phyloP scores from a whole-genome alignment of 1,140 invertebrate genomes.

The Berghia stephanieae region DNA sequence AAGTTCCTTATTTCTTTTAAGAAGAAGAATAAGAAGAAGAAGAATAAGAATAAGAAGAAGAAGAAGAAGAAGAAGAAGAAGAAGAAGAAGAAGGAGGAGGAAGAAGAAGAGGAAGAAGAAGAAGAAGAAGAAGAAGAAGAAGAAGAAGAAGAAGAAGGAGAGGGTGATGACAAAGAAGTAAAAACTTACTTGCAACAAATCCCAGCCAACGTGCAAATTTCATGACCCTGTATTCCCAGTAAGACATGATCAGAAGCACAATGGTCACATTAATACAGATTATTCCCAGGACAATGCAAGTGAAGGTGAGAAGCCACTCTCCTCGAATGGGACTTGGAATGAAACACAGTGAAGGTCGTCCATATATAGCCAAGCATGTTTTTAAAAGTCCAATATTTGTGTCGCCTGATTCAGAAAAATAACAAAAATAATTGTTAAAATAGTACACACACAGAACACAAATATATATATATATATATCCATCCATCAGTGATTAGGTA shows the following conservation, averaged over 20 bases:
- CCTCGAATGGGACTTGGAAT: conserved; percentile 80
- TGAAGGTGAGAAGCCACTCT: conserved; percentile 89
- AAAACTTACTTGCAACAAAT: conserved; percentile 86
- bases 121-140: background rate
- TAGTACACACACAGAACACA: background rate
- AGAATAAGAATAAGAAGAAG: too few relatives aligned
- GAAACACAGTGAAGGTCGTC: conserved; percentile 86
- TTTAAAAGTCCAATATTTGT: conserved; percentile 90
- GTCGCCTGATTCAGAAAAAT: conserved; percentile 45
- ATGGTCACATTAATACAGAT: conserved; percentile 92
- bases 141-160: background rate
- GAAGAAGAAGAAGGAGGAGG: background rate
- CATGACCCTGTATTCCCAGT: conserved; percentile 90
- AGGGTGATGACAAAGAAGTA: background rate
- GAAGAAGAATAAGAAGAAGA: too few relatives aligned
- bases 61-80: too few relatives aligned
- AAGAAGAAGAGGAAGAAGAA: background rate
- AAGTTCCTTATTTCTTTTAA: too few relatives aligned
- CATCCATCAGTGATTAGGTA: too few relatives aligned
- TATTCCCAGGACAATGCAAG: conserved; percentile 92
- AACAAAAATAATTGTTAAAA: background rate
- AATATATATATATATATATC: too few relatives aligned
- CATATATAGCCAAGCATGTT: conserved; percentile 92
- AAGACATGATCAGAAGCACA: conserved; percentile 84
- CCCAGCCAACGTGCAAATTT: conserved; percentile 94